Evolutionary conservation across 2,797 vertebrate species (phyloP).

Genomic region (Sibirionetta formosa): DNA sequence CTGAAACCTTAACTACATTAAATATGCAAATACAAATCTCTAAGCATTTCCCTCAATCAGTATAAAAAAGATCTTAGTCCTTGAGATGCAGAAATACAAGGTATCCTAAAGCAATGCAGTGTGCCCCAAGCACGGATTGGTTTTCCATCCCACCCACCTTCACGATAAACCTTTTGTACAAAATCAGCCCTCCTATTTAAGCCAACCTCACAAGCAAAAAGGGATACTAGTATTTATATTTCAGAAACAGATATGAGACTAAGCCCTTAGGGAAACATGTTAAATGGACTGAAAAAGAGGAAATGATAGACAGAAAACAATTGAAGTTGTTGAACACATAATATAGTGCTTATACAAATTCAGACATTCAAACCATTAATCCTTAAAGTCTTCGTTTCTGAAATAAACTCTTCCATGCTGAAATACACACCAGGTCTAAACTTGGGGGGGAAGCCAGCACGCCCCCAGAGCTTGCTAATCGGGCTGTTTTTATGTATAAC

Average conservation of each 20-base stretch:
- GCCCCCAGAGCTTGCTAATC: background rate
- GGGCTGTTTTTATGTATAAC: background rate
- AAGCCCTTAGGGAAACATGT: conserved; percentile 1
- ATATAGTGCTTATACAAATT: background rate
- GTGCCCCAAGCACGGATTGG: background rate
- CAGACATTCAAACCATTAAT: background rate
- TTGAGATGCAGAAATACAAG: background rate
- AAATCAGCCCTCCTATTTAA: conserved; percentile 27
- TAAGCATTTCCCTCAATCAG: conserved; percentile 46
- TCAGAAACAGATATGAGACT: background rate
- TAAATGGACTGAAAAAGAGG: background rate
- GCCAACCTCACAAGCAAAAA: background rate
- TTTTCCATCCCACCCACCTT: background rate
- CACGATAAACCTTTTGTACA: background rate
- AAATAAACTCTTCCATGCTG: background rate
- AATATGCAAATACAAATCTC: conserved; percentile 38
- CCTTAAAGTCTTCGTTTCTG: background rate
- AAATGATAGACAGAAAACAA: conserved; percentile 12
- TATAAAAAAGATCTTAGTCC: conserved; percentile 41
- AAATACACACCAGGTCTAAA: background rate
- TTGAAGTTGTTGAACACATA: background rate
- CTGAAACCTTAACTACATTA: conserved; percentile 54
- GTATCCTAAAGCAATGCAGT: background rate
- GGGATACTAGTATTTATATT: background rate
- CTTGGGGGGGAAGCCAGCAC: background rate